Base-by-base conservation (phyloP, 2,113 vertebrate species). In the Amphiprion ocellaris region DNA sequence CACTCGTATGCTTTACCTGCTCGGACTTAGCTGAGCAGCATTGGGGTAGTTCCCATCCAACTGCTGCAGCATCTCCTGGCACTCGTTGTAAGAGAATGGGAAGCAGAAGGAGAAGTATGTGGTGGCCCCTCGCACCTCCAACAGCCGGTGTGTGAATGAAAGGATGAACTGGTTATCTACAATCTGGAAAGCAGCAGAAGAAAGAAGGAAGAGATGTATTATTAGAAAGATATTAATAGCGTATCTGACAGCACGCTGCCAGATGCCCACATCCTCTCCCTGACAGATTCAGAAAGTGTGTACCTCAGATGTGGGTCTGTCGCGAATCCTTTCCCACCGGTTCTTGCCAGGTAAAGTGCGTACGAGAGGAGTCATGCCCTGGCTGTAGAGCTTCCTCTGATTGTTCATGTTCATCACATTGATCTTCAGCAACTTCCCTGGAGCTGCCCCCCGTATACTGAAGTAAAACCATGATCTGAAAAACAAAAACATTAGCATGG, bases 401-500 rank as follows among this genome's bases (percentile, higher is more conserved):
- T 98, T 98, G 92, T 99, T 99, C 97, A 99, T 98, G 92, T 99
- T 99, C 94, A 98, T 95, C 63, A 99, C 94, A 72, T 98, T 98
- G 84, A 99, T 95, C 92, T 98, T 99, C 81, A 99, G 94, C 49
- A 97, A 81, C 87, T 96, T 99, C 2, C 97, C 97, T 2, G 97
- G 95, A 1, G 85, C 54, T 0, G 92, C 95, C 0, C 98, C 97
- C 0, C 94, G 94, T 39, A 99, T 95, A 16, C 97, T 98, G 92
- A 99, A 99, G 95, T 97, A 97, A 91, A 99, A 99, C 98, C 98
- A 99, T 0, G 98, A 98, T 84, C 98, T 99, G 93, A 5, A 81
- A 77, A 19, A 71, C 14, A 74, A 24, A 86, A 58, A 19, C 12
- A n/a, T 4, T 4, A 64, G 0, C 62, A 0, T 0, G 12, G 26